A percentile compares a stretch with the other conserved stretches of the same genome.
Conservation (phyloP, 2,113 vertebrate genomes). For the Leptosomus discolor region DNA sequence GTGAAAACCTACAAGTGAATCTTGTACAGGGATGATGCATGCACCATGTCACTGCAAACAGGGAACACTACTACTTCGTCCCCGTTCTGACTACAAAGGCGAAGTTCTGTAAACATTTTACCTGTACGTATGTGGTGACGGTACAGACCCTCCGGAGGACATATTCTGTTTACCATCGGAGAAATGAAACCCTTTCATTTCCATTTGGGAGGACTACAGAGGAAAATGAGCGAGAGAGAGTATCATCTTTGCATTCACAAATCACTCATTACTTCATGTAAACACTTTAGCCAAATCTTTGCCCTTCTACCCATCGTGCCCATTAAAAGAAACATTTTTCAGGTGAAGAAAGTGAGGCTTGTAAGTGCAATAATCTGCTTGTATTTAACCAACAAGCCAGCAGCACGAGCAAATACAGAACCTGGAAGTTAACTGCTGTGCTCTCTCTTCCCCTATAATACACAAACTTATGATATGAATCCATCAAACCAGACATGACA, state of each 20-base stretch:
- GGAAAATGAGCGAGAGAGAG: not conserved
- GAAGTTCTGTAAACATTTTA: conserved; percentile 30
- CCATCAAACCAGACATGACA: conserved; percentile 59
- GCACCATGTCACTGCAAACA: not conserved
- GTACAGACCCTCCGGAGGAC: conserved; percentile 79
- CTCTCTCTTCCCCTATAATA: conserved; percentile 5
- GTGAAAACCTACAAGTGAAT: not conserved
- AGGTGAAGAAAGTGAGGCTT: conserved; percentile 25
- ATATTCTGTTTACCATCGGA: conserved; percentile 89
- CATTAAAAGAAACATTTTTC: conserved; percentile 17
- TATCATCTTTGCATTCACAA: not conserved
- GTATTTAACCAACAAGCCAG: conserved; percentile 27
- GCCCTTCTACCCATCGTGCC: conserved; percentile 20
- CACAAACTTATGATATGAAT: conserved; percentile 33
- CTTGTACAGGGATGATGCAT: not conserved
- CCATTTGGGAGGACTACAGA: conserved; percentile 88
- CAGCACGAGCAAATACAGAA: conserved; percentile 36
- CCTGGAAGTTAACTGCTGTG: conserved; percentile 33
- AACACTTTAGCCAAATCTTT: not conserved
- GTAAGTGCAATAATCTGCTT: not conserved
- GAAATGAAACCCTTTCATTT: conserved; percentile 97
- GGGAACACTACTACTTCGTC: not conserved
- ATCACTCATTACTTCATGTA: not conserved
- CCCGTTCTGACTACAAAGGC: not conserved
- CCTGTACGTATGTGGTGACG: conserved; percentile 86